A percentile compares a stretch with the other conserved stretches of the same genome.
Conservation (phyloP, 2,797 vertebrate species). For the Urophycis tenuis region DNA sequence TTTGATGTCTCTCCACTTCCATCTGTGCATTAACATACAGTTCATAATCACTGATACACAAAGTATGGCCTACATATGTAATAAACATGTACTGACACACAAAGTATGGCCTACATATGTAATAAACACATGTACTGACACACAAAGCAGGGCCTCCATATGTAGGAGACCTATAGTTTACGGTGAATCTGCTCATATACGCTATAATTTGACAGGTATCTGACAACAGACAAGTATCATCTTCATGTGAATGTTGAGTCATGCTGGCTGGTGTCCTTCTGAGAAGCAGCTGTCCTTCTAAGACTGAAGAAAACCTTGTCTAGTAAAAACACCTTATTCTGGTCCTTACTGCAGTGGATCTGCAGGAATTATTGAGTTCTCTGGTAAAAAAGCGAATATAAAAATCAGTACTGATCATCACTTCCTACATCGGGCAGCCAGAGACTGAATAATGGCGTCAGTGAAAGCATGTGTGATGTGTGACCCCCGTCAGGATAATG, state of each 20-base stretch:
- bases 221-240: slow-evolving; percentile 32
- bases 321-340: not conserved
- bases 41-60: no score
- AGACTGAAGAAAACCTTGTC: not conserved
- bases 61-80: not conserved
- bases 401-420: not conserved
- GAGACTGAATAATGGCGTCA: slow-evolving; percentile 8
- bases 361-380: not conserved
- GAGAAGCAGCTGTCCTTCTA: slow-evolving; percentile 14
- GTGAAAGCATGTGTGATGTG: not conserved
- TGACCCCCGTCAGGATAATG: not conserved
- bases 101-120: not conserved
- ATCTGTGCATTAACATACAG: not conserved
- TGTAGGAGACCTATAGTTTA: slow-evolving; percentile 6
- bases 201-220: slow-evolving; percentile 22
- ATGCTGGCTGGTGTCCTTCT: slow-evolving; percentile 38
- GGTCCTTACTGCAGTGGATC: not conserved
- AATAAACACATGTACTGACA: not conserved
- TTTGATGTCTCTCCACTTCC: not conserved
- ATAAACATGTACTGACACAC: not conserved
- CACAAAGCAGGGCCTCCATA: not conserved
- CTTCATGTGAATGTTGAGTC: slow-evolving; percentile 39
- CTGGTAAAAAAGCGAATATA: not conserved
- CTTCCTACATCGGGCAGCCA: not conserved
- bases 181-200: slow-evolving; percentile 28